A percentile compares a stretch with the other conserved stretches of the same genome.
These are phyloP conservation scores for Ips typographus DNA, from an alignment of 1,140 invertebrate genomes.

Conservation along the genomic window DNA sequence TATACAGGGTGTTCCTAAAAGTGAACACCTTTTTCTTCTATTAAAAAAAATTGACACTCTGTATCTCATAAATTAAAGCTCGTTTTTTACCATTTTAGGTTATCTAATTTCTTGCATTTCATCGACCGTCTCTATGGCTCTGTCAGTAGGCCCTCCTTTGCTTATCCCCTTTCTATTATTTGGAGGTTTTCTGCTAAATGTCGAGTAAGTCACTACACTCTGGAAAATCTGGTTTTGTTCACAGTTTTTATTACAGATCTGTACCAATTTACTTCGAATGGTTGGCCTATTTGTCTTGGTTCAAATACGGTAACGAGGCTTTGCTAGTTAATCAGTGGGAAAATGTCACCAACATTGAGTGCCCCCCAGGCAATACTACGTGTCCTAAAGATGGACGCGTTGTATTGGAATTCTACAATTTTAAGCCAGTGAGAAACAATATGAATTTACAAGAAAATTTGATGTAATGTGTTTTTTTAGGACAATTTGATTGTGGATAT, in stretches of 20 bases:
- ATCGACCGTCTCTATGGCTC: slow-evolving; percentile 77
- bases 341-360: slow-evolving; percentile 69
- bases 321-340: slow-evolving; percentile 93
- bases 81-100: slow-evolving; percentile 56
- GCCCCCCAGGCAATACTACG: slow-evolving; percentile 68
- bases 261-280: slow-evolving; percentile 87
- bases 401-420: slow-evolving; percentile 77
- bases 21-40: no score
- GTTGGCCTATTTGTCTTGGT: slow-evolving; percentile 94
- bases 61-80: no score
- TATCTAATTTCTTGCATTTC: slow-evolving; percentile 88
- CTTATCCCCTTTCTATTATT: slow-evolving; percentile 93
- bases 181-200: slow-evolving; percentile 94
- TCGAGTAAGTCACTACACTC: slow-evolving; percentile 62
- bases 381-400: slow-evolving; percentile 75
- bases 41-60: no score
- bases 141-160: slow-evolving; percentile 86
- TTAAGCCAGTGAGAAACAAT: slow-evolving; percentile 62
- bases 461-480: slow-evolving; percentile 31
- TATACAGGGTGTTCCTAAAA: no score
- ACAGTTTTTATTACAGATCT: slow-evolving; percentile 61
- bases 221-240: no score
- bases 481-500: slow-evolving; percentile 66
- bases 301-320: slow-evolving; percentile 91
- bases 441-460: slow-evolving; percentile 5